A percentile compares a stretch with the other conserved stretches of the same genome.
phyloP scores from a whole-genome alignment of 2,113 vertebrate genomes.

The Pagrus major region DNA sequence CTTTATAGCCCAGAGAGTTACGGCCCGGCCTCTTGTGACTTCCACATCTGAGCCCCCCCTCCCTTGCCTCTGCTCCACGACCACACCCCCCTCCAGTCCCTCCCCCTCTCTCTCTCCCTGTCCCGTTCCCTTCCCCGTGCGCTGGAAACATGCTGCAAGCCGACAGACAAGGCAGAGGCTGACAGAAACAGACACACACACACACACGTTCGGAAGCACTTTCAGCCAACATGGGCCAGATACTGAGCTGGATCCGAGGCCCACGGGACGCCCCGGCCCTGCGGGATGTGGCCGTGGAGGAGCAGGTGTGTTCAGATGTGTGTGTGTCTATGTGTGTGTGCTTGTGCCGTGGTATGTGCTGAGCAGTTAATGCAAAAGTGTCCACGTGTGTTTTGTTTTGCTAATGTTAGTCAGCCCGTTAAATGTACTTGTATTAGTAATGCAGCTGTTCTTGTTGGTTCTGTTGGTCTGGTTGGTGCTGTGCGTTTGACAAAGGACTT shows the following conservation, averaged over 20 bases:
- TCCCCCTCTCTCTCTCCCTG: not conserved
- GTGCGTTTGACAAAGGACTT: conserved; percentile 21
- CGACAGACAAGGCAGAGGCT: conserved; percentile 65
- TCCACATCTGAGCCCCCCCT: conserved; percentile 47
- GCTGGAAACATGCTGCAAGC: conserved; percentile 77
- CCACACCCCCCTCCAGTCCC: conserved; percentile 39
- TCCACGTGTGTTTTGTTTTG: conserved; percentile 62
- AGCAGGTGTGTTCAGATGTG: conserved; percentile 78
- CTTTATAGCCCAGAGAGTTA: conserved; percentile 73
- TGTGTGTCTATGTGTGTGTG: conserved; percentile 13
- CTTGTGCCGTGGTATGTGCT: conserved; percentile 15
- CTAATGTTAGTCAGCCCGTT: not conserved
- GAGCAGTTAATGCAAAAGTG: conserved; percentile 23
- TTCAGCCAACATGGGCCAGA: conserved; percentile 81
- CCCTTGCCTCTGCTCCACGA: conserved; percentile 23
- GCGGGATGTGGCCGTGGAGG: conserved; percentile 81
- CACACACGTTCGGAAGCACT: conserved; percentile 46
- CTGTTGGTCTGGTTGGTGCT: conserved; percentile 1
- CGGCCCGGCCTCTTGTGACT: conserved; percentile 40
- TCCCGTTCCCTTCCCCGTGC: conserved; percentile 39
- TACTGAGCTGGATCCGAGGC: conserved; percentile 83
- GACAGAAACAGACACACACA: conserved; percentile 50
- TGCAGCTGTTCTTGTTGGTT: not conserved
- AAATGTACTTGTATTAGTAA: not conserved
- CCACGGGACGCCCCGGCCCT: conserved; percentile 67